Percentiles rank a stretch among this genome's conserved stretches.
Conservation (phyloP, 2,888 invertebrate genomes). For the Bhutanitis thaidina region DNA sequence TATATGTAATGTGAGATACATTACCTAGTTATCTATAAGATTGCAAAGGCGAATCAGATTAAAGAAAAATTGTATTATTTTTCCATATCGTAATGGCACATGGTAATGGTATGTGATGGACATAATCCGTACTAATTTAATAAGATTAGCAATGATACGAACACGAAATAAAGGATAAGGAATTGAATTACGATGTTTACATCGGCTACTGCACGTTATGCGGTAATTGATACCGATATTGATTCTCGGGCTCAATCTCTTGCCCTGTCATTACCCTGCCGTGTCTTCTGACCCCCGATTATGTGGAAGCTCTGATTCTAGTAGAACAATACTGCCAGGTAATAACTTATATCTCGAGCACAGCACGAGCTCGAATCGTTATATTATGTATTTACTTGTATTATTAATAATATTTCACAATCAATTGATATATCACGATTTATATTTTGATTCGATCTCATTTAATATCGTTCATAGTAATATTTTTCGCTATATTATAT, state of each 20-base stretch:
- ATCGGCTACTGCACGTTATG: slow-evolving; percentile 37
- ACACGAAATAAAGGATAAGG: slow-evolving; percentile 18
- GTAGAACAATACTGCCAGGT: slow-evolving; percentile 36
- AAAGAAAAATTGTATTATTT: too few relatives aligned
- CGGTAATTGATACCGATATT: slow-evolving; percentile 37
- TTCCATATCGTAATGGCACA: too few relatives aligned
- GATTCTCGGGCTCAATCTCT: slow-evolving; percentile 49
- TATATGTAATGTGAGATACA: too few relatives aligned
- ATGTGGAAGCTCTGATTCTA: slow-evolving; percentile 29
- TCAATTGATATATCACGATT: slow-evolving; percentile 49
- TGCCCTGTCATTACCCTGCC: slow-evolving; percentile 64
- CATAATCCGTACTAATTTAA: neutral
- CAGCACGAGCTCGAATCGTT: slow-evolving; percentile 31
- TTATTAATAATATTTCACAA: neutral
- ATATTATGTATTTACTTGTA: neutral
- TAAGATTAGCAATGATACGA: slow-evolving; percentile 11
- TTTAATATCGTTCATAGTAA: neutral
- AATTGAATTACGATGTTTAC: slow-evolving; percentile 47
- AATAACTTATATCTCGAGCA: slow-evolving; percentile 37
- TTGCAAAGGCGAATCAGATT: too few relatives aligned
- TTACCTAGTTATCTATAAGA: too few relatives aligned
- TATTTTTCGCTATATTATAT: too few relatives aligned
- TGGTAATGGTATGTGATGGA: too few relatives aligned
- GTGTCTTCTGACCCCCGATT: slow-evolving; percentile 67
- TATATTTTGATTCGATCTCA: slow-evolving; percentile 36